Base-by-base conservation (phyloP, 1,140 invertebrate genomes). In the Trichomalopsis sarcophagae region DNA sequence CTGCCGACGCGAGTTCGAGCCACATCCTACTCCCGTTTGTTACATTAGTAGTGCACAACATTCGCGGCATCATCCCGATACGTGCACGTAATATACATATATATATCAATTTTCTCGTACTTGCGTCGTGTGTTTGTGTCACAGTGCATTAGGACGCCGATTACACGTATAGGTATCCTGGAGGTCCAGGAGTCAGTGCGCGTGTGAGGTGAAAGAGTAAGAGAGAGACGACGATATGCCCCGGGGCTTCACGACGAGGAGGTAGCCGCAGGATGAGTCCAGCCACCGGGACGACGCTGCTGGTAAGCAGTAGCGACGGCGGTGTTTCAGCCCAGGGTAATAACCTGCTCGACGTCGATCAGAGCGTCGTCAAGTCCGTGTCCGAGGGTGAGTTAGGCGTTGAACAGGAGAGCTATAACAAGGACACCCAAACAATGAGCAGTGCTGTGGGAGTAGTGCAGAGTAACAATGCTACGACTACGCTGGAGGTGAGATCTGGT, bases 371-470 rank as follows among this genome's bases (percentile, higher is more conserved):
- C 92, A 93, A 93, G 91, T 92, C 92, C 50, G 91, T 92, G 78
- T 92, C 92, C 71, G 91, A 92, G 86, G 89, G 89, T 81, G 91
- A 93, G 88, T 86, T 92, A 90, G 91, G 90, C 89, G 91, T 91
- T 89, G 91, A 91, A 88, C 90, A 92, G 89, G 88, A 91, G 90
- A 91, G n/a, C 17, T n/a, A 62, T 62, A 62, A n/a, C 17, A n/a
- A n/a, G 17, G 55, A 62, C 55, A n/a, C 21, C 17, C 55, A 91
- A 86, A 33, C 50, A 69, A 50, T 66, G 9, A 14, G 11, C 44
- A 62, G 21, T 66, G 11, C 10, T 21, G 23, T 17, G 30, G 44
- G 55, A 62, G 55, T 62, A 21, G 21, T 62, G 55, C 55, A 62
- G 55, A 62, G 21, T 62, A 62, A 62, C 55, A 62, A 62, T 62